Base-by-base conservation (phyloP, 1,140 invertebrate species). In the Drosophila pseudoobscura region DNA sequence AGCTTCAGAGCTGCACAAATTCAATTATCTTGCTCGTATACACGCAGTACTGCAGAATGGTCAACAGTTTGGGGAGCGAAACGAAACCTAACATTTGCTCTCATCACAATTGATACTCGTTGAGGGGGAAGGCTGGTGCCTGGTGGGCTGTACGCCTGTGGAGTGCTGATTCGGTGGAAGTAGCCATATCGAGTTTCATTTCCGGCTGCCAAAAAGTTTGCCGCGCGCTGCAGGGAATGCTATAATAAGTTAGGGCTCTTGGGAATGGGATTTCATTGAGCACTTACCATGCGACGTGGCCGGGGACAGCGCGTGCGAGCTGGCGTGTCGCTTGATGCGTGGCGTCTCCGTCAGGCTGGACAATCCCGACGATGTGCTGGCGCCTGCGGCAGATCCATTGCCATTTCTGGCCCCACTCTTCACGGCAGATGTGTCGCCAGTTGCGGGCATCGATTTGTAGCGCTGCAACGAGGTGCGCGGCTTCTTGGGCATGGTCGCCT, bases 391-490 rank as follows among this genome's bases (percentile, higher is more conserved):
- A 13, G 35, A 9, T n/a, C 15, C 63, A 15, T 35, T 49, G 13
- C 49, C 53, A 13, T 50, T 69, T 9, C 20, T 47, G 22, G 64
- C 46, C 13, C 72, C 68, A 22, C 56, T 56, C 13, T 39, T 39
- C 11, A 2, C 35, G 35, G 3, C 35, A 13, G 46, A 45, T n/a
- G 45, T 11, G 22, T 70, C 53, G 17, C 39, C 60, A 0, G 20
- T 63, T 0, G 80, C 74, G 5, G 90, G 90, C 90, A 91, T 89
- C 0, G 90, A 91, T 53, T 91, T 91, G 62, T 91, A 90, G 7
- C 90, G 77, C 41, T 89, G 90, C 44, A 91, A 51, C 4, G 87
- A 76, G 8, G 47, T 91, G 17, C 90, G 89, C 17, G 78, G 63
- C 56, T 91, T 91, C 5, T 89, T 91, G 20, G 79, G 52, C 31